These are phyloP conservation scores for Palythoa heliodiscus DNA, from an alignment of 92 coral and sea anemone species.

Conservation along the genomic window DNA sequence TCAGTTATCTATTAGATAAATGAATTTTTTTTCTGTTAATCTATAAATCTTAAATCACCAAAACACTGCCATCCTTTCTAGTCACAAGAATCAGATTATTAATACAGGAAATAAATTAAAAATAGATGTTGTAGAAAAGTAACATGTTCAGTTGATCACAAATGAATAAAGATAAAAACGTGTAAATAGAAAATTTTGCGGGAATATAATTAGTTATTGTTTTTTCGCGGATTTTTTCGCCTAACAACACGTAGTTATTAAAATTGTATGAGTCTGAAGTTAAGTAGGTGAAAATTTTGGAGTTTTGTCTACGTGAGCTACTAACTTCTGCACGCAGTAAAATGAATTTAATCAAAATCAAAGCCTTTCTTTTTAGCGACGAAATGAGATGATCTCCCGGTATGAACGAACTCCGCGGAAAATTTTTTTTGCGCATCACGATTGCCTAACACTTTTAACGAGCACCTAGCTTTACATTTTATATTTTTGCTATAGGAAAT, in stretches of 20 bases:
- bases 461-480: conserved; percentile 1
- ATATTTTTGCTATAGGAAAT: conserved; percentile 9
- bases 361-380: conserved; percentile 12
- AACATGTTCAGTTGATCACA: not conserved
- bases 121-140: conserved; percentile 1
- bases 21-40: not conserved
- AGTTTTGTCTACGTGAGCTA: conserved; percentile 2
- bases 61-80: not conserved
- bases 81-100: not conserved
- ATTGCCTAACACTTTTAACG: conserved; percentile 7
- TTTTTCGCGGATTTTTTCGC: too few species aligned
- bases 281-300: not conserved
- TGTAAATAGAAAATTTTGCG: conserved; percentile 6
- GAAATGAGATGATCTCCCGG: conserved; percentile 16
- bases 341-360: conserved; percentile 10
- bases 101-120: not conserved
- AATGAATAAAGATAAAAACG: conserved; percentile 12
- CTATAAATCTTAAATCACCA: not conserved
- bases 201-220: conserved; percentile 2
- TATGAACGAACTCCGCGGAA: conserved; percentile 7
- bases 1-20: too few species aligned
- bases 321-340: conserved; percentile 7
- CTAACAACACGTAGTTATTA: not conserved
- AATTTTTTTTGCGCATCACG: not conserved
- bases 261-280: conserved; percentile 10